Conservation (phyloP, 1,140 invertebrate species). For the Aleiodes sp. region DNA sequence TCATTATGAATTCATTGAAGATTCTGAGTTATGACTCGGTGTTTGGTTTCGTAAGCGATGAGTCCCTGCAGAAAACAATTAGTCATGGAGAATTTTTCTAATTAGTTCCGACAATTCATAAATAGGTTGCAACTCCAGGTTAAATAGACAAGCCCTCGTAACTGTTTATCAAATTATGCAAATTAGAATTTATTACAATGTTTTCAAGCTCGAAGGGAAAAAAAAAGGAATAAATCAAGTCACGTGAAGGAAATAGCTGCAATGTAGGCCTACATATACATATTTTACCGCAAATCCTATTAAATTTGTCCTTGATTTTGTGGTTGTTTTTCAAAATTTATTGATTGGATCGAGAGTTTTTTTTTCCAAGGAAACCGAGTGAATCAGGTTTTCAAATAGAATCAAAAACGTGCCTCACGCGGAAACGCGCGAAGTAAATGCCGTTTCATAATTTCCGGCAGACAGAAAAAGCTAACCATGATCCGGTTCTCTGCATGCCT, state of each 20-base stretch:
- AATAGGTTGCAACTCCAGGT: neutral
- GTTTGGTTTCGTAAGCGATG: neutral
- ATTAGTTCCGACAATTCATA: neutral
- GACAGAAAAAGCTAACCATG: slow-evolving; percentile 29
- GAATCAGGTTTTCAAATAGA: slow-evolving; percentile 30
- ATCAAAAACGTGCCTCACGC: slow-evolving; percentile 24
- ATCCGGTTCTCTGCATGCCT: slow-evolving; percentile 15
- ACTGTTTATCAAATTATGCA: neutral
- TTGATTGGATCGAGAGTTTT: neutral
- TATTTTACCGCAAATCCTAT: neutral
- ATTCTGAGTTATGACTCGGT: neutral
- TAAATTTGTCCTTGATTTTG: neutral
- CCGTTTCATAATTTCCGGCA: slow-evolving; percentile 53
- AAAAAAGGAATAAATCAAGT: no score
- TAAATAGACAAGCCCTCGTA: neutral
- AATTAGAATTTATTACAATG: no score
- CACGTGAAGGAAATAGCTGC: no score
- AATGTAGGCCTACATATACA: neutral
- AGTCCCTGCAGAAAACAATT: neutral
- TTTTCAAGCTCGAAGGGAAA: no score
- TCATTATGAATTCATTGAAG: neutral
- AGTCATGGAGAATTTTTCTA: neutral
- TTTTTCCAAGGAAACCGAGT: slow-evolving; percentile 15
- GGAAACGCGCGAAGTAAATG: slow-evolving; percentile 50
- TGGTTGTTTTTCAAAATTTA: slow-evolving; percentile 1